Base-by-base conservation (phyloP, 2,113 vertebrate genomes). In the Furnarius figulus region DNA sequence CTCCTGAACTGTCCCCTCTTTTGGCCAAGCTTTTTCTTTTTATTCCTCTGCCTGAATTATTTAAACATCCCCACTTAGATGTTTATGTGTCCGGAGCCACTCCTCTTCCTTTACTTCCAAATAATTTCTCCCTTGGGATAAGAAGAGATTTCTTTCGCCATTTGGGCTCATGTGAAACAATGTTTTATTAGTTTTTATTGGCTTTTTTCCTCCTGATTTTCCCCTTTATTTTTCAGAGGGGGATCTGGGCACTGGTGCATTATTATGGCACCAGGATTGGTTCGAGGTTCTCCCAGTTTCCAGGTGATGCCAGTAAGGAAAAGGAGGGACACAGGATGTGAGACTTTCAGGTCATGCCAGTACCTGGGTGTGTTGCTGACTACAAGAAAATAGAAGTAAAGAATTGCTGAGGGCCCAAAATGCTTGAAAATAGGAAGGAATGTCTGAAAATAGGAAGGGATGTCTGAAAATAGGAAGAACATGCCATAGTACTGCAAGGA, bases 41-140 rank as follows among this genome's bases (percentile, higher is more conserved):
- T 31, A 56, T 83, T 77, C 75, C 46, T 80, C 44, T 47, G 9
- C 15, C 42, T 93, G 74, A 93, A 93, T 91, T 90, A 90, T 91
- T 94, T 75, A 91, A 89, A 73, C 65, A 46, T 70, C 74, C 42
- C 37, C 77, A 66, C 82, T 87, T 37, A 39, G 39, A 10, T 1
- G 5, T 55, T 40, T 39, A 24, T 53, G 47, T n/a, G 46, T 68
- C 87, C 1, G 1, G 68, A 87, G 37, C 40, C 39, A 4, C 40
- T 73, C 25, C 63, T 80, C 80, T 84, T 40, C 76, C 62, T 88
- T 65, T 25, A 4, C 22, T 40, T 85, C 85, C 77, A 27, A 35
- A 49, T 35, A 14, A 72, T 49, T 88, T 80, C 40, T 72, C 35
- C 58, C 49, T 35, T 0, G 5, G 75, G 58, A 72, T 31, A 56